Percentiles rank a stretch among this genome's conserved stretches.
Conservation (phyloP, 2,797 vertebrate species). For the Ctenopoma multispine region DNA sequence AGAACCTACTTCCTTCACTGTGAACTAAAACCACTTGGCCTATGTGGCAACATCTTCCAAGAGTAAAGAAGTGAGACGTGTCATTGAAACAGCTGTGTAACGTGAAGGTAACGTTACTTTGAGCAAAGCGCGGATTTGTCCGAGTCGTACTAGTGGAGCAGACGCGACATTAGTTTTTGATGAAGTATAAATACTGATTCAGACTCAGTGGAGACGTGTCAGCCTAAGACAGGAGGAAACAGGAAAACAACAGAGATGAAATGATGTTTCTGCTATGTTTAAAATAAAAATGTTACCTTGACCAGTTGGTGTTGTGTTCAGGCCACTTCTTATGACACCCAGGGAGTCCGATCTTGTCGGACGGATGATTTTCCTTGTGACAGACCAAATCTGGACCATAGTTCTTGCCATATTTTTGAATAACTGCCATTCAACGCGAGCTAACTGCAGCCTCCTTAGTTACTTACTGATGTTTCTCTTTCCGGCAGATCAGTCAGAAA, state of each 20-base stretch:
- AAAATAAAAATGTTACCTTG: slow-evolving; percentile 83
- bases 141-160: background rate
- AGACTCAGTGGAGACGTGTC: too few relatives aligned
- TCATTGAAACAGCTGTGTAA: slow-evolving; percentile 13
- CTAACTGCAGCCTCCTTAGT: slow-evolving; percentile 44
- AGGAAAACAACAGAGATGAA: slow-evolving; percentile 3
- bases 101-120: background rate
- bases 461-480: slow-evolving; percentile 16
- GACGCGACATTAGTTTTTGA: background rate
- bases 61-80: slow-evolving; percentile 39
- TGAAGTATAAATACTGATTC: background rate
- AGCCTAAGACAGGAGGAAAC: background rate
- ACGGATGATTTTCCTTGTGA: slow-evolving; percentile 78
- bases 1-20: background rate
- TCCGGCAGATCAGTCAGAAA: slow-evolving; percentile 42
- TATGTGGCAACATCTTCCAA: background rate
- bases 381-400: slow-evolving; percentile 81
- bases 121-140: background rate
- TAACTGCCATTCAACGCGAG: slow-evolving; percentile 88
- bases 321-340: slow-evolving; percentile 84
- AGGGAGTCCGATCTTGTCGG: slow-evolving; percentile 72
- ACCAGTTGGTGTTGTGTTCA: slow-evolving; percentile 83
- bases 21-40: background rate
- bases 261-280: background rate
- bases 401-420: slow-evolving; percentile 89